These are phyloP conservation scores for Pogonomyrmex barbatus DNA, from an alignment of 1,140 invertebrate genomes.

Conservation along the genomic window DNA sequence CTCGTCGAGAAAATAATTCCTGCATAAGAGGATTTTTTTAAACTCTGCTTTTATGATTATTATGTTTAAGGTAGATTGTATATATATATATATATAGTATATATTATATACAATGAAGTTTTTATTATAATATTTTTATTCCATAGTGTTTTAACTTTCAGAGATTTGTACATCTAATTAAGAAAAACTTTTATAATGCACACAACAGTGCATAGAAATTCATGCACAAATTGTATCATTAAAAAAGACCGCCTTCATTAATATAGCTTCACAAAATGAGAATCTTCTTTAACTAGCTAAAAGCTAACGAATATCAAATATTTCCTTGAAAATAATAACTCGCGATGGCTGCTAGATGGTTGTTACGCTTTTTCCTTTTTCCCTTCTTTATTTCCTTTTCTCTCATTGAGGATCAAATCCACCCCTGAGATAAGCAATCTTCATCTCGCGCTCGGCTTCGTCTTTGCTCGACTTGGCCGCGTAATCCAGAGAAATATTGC, in stretches of 20 bases:
- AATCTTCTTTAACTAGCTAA: slow-evolving; percentile 17
- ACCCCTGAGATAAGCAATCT: slow-evolving; percentile 39
- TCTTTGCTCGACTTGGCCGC: slow-evolving; percentile 37
- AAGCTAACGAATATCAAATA: slow-evolving; percentile 31
- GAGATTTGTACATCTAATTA: not conserved
- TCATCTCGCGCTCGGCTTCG: slow-evolving; percentile 19
- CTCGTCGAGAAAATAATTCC: not conserved
- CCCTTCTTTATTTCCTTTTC: not conserved
- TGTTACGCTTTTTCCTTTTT: slow-evolving; percentile 21
- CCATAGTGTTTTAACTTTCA: not conserved
- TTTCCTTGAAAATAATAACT: slow-evolving; percentile 49
- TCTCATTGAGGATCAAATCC: slow-evolving; percentile 27
- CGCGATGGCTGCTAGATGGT: not conserved
- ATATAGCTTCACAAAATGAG: not conserved
- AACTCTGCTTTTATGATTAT: not conserved
- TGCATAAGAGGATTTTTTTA: not conserved
- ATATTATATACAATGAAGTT: not conserved
- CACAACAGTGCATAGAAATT: not conserved
- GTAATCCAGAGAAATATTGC: slow-evolving; percentile 64
- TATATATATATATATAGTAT: not conserved
- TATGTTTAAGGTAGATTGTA: not conserved
- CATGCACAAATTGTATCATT: not conserved
- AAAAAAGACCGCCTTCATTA: not conserved
- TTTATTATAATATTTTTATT: not conserved
- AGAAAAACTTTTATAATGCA: not conserved